A percentile compares a stretch with the other conserved stretches of the same genome.
Evolutionary conservation across 2,797 vertebrate genomes (phyloP).

Genomic region (Orestias chungarensis): DNA sequence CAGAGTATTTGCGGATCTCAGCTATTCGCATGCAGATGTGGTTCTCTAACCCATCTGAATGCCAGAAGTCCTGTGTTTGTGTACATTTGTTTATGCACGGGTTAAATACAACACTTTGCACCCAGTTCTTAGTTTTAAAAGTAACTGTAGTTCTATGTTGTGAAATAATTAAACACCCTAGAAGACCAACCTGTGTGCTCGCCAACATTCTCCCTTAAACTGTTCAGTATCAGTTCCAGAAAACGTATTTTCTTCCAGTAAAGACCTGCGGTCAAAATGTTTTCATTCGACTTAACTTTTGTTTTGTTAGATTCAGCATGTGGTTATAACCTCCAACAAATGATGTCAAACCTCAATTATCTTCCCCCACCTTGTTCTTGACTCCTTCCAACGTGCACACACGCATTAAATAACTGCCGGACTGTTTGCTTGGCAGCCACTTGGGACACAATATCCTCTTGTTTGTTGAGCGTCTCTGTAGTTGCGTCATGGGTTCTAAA

Average conservation of each 20-base stretch:
- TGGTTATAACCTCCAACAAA: constrained; percentile 6
- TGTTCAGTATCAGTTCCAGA: neutral
- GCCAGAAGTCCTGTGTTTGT: neutral
- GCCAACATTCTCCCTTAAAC: neutral
- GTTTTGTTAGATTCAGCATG: neutral
- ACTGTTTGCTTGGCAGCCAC: constrained; percentile 61
- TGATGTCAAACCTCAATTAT: constrained; percentile 18
- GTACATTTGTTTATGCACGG: neutral
- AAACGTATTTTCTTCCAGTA: neutral
- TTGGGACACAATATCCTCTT: constrained; percentile 80
- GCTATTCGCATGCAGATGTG: neutral
- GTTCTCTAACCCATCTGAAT: neutral
- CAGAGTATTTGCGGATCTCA: neutral
- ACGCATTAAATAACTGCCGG: constrained; percentile 27
- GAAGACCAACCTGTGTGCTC: neutral
- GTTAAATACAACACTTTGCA: neutral
- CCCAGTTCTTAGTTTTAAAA: neutral
- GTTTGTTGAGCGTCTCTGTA: constrained; percentile 75
- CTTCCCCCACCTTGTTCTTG: neutral
- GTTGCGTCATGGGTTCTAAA: constrained; percentile 80
- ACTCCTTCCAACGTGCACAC: constrained; percentile 4
- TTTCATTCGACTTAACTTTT: neutral
- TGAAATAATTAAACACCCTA: neutral
- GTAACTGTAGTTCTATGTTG: neutral
- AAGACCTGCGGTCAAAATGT: neutral